phyloP scores from a whole-genome alignment of 2,888 invertebrate species.

The Germaria angustata region DNA sequence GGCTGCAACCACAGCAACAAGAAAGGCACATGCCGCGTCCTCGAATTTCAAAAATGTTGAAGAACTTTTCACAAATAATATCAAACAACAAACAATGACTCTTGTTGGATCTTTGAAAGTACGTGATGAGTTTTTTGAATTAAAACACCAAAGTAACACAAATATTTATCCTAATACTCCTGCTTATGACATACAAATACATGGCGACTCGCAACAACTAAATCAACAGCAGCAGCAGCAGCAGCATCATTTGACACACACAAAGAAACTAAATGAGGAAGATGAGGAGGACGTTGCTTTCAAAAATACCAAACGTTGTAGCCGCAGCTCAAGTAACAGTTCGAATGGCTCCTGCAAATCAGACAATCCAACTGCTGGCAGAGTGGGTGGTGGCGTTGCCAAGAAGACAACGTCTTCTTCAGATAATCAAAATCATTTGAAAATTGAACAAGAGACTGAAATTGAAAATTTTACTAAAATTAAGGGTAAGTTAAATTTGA shows the following conservation, averaged over 20 bases:
- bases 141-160: slow-evolving; percentile 69
- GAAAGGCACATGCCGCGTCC: neutral
- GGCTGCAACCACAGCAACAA: slow-evolving; percentile 36
- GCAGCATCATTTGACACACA: slow-evolving; percentile 41
- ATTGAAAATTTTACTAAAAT: slow-evolving; percentile 4
- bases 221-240: slow-evolving; percentile 45
- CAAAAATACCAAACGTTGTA: slow-evolving; percentile 32
- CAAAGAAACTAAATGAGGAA: slow-evolving; percentile 15
- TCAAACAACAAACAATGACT: slow-evolving; percentile 33
- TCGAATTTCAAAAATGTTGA: slow-evolving; percentile 39
- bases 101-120: slow-evolving; percentile 65
- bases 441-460: neutral
- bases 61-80: slow-evolving; percentile 53
- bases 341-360: slow-evolving; percentile 46
- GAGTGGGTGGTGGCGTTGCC: slow-evolving; percentile 46
- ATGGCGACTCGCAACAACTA: slow-evolving; percentile 34
- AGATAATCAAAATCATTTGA: slow-evolving; percentile 46
- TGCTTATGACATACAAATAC: slow-evolving; percentile 49
- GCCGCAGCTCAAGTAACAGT: slow-evolving; percentile 50
- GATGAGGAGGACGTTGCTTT: slow-evolving; percentile 14
- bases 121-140: slow-evolving; percentile 70
- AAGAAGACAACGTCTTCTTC: slow-evolving; percentile 30
- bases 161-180: slow-evolving; percentile 54
- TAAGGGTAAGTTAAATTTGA: slow-evolving; percentile 53
- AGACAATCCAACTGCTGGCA: slow-evolving; percentile 41